A percentile compares a stretch with the other conserved stretches of the same genome.
Conservation (phyloP, 2,797 vertebrate genomes). For the Bradypus variegatus region DNA sequence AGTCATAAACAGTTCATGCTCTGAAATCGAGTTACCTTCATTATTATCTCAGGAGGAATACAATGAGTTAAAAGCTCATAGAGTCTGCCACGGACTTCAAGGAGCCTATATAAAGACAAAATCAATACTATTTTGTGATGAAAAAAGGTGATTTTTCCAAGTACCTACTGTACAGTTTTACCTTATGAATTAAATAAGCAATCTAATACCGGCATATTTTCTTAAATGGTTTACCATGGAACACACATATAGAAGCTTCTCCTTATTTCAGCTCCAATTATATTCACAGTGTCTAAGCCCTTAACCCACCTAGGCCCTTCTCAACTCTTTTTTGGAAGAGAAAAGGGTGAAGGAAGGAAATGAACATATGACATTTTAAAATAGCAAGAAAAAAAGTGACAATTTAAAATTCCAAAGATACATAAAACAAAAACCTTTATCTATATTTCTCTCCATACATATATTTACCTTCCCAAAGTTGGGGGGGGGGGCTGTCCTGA, state of each 20-base stretch:
- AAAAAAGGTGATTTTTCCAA: constrained; percentile 17
- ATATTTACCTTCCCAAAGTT: background rate
- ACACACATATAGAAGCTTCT: background rate
- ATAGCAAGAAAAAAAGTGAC: background rate
- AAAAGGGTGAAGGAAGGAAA: background rate
- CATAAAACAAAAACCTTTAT: background rate
- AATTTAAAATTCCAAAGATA: background rate
- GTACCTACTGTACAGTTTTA: background rate
- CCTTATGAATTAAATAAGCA: background rate
- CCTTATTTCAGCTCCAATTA: constrained; percentile 6
- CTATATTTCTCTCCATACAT: background rate
- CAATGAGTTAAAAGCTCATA: constrained; percentile 97
- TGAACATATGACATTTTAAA: background rate
- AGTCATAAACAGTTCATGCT: background rate
- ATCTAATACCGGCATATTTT: background rate
- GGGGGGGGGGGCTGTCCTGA: background rate
- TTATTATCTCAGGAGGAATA: constrained; percentile 94
- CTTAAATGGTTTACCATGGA: background rate
- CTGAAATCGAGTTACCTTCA: constrained; percentile 82
- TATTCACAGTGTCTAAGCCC: background rate
- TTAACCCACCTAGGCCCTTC: background rate
- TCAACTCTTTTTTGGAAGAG: background rate
- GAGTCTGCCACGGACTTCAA: constrained; percentile 91
- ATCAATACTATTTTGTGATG: background rate
- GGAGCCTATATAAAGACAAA: constrained; percentile 77